Evolutionary conservation across 2,888 invertebrate species (phyloP), one percentile per base, ranked within the genome.

Genomic region (Microdon myrmicae): DNA sequence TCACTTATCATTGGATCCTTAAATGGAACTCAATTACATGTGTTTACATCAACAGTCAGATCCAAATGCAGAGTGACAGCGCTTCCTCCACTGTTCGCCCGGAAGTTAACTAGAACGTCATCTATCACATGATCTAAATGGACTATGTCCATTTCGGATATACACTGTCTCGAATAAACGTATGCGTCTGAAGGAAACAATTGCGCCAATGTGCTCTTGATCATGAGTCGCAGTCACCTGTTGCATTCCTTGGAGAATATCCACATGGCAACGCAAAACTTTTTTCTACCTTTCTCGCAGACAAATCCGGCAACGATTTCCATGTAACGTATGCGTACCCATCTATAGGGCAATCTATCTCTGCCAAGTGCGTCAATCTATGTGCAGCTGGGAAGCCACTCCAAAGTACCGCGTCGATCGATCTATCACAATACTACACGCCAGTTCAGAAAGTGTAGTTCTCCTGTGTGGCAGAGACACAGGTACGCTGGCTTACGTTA

Each of bases 21-120:
- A 64, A 56, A 64, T 64, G 64, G 58, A 3, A 22, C 6, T 51
- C 58, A 64, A 64, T 64, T 64, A 64, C 64, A 64, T 64, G 51
- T 64, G 64, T 64, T 64, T 58, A 53, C 58, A 64, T 29, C 44
- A 38, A 32, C 26, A 23, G 35, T 43, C 39, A 35, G 51, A 34
- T 35, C 64, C 58, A 58, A 58, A 53, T 58, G 58, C 12, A 25
- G 14, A 26, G 5, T 23, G 23, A 5, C 35, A 43, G 23, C 10
- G n/a, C 19, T 32, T 39, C 26, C 14, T 49, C 44, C 17, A 39
- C 47, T 26, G 35, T 26, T 26, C 31, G 34, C 53, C 64, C 64
- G 64, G 64, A 64, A 64, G 58, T 41, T 38, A 47, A 43, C 51
- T 58, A 47, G 35, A 64, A 43, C 58, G 38, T 53, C 64, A 64